Conservation (phyloP, 2,113 vertebrate genomes). For the Edolisoma coerulescens region DNA sequence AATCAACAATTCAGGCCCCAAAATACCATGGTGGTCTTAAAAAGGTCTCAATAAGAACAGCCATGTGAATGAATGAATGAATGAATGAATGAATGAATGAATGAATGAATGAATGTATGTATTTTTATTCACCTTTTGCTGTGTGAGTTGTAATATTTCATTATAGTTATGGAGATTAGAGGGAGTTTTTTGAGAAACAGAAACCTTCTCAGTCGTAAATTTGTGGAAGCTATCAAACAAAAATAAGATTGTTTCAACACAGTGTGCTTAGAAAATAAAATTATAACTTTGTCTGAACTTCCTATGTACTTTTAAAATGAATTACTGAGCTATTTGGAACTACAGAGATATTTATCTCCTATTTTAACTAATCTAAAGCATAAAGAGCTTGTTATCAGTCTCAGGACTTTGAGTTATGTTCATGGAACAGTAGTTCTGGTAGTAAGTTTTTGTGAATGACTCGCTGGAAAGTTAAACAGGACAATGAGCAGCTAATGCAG, state of each 20-base stretch:
- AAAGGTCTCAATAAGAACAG: background rate
- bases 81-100: background rate
- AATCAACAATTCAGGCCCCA: background rate
- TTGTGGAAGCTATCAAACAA: background rate
- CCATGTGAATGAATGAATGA: background rate
- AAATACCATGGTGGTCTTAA: background rate
- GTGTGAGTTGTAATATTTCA: background rate
- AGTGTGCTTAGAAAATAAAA: background rate
- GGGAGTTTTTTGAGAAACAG: background rate
- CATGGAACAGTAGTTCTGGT: background rate
- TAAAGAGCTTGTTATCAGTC: background rate
- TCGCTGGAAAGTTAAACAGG: background rate
- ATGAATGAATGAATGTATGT: background rate
- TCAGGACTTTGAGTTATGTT: background rate
- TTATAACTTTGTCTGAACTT: background rate
- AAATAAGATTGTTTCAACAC: background rate
- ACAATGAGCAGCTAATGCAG: background rate
- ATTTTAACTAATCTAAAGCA: background rate
- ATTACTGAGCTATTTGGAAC: background rate
- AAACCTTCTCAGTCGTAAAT: background rate
- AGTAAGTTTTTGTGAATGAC: background rate
- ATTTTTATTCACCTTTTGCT: background rate
- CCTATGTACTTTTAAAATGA: background rate
- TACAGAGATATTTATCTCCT: background rate
- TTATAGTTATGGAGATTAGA: background rate